Conservation (phyloP, 1,140 invertebrate genomes). For the Hylyphantes graminicola region DNA sequence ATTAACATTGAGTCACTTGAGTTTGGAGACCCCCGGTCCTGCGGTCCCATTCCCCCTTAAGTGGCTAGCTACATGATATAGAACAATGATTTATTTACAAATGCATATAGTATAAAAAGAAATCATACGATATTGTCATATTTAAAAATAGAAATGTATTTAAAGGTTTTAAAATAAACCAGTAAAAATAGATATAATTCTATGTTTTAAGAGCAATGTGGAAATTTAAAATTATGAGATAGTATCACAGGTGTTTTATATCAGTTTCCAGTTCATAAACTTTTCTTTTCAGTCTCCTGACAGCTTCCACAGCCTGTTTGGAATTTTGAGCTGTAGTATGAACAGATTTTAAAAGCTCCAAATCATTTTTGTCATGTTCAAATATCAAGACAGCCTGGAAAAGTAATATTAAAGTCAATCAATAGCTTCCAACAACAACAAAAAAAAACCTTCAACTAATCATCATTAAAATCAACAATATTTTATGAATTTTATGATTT, state of each 20-base stretch:
- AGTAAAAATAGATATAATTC: background rate
- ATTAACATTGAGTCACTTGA: too few species aligned
- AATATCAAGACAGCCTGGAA: constrained; percentile 55
- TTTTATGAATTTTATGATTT: too few species aligned
- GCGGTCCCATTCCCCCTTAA: too few species aligned
- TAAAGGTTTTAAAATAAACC: background rate
- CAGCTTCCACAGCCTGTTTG: background rate
- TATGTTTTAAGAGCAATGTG: background rate
- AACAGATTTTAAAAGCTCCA: constrained; percentile 43
- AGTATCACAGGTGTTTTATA: constrained; percentile 36
- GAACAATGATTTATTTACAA: background rate
- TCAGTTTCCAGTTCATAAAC: constrained; percentile 47
- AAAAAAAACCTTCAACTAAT: too few species aligned
- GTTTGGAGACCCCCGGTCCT: too few species aligned
- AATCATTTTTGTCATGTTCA: constrained; percentile 42
- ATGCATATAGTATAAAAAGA: background rate
- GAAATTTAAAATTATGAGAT: background rate
- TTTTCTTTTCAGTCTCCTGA: constrained; percentile 43
- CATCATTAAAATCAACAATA: too few species aligned
- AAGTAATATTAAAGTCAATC: constrained; percentile 7
- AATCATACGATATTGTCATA: background rate
- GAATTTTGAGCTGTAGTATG: constrained; percentile 40
- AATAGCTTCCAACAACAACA: too few species aligned
- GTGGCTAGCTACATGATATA: too few species aligned
- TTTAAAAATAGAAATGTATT: background rate